A percentile compares a stretch with the other conserved stretches of the same genome.
Evolutionary conservation across 2,888 invertebrate species (phyloP).

Genomic region (Branchinecta sandiegonensis): DNA sequence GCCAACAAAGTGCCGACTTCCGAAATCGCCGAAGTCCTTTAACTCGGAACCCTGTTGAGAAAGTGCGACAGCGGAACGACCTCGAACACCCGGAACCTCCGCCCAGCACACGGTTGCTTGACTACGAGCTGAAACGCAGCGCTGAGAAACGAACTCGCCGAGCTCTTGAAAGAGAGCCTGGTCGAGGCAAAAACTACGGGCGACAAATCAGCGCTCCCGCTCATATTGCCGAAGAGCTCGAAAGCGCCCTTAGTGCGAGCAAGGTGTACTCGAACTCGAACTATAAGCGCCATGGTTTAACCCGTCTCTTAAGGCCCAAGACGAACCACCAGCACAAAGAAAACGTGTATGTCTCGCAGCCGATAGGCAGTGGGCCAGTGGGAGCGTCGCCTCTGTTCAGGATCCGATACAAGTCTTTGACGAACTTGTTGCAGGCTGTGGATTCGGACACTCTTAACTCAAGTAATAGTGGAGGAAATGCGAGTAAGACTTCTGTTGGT

Average conservation of each 20-base stretch:
- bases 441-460: constrained; percentile 70
- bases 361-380: background rate
- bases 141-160: constrained; percentile 8
- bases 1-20: background rate
- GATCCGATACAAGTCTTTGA: constrained; percentile 44
- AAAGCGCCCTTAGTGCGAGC: background rate
- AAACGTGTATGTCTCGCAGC: constrained; percentile 15
- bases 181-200: background rate
- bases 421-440: constrained; percentile 40
- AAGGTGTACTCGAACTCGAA: constrained; percentile 1
- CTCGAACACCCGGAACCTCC: background rate
- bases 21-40: background rate
- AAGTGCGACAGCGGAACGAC: constrained; percentile 1
- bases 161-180: constrained; percentile 5
- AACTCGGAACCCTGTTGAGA: background rate
- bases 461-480: constrained; percentile 63
- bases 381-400: constrained; percentile 53
- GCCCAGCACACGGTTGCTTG: background rate
- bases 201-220: constrained; percentile 7
- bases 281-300: background rate
- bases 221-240: background rate
- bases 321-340: constrained; percentile 10
- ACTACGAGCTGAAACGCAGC: background rate
- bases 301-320: background rate
- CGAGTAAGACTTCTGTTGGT: constrained; percentile 21